Conservation (phyloP, 2,113 vertebrate species). For the Microcebus ravelobensis region DNA sequence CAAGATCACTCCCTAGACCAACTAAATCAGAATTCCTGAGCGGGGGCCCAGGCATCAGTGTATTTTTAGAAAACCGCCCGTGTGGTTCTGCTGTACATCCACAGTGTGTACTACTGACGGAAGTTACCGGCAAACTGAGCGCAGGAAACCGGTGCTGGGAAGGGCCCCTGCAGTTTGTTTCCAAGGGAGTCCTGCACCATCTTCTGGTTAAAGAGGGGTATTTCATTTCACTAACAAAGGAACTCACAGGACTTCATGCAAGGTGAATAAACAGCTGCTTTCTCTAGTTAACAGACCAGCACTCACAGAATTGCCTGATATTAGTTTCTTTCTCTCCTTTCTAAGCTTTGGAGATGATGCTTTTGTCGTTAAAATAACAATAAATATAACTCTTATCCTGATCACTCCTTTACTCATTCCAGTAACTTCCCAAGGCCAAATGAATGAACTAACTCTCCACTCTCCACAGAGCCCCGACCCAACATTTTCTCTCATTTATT, state of each 20-base stretch:
- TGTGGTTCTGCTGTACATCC: neutral
- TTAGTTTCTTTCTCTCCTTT: neutral
- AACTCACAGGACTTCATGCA: neutral
- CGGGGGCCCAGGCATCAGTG: neutral
- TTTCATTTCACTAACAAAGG: neutral
- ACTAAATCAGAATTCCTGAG: neutral
- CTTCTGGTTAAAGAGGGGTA: conserved; percentile 40
- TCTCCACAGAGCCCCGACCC: neutral
- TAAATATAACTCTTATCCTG: rapidly evolving
- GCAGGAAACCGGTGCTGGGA: rapidly evolving
- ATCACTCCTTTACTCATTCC: too few species aligned
- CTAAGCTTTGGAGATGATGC: neutral
- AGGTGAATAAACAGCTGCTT: neutral
- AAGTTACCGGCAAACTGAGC: neutral
- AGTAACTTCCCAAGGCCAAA: rapidly evolving
- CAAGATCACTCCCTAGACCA: neutral
- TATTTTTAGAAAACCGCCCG: neutral
- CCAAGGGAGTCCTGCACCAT: conserved; percentile 5
- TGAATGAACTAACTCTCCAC: neutral
- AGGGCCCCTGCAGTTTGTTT: neutral
- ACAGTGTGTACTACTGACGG: rapidly evolving
- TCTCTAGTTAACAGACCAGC: neutral
- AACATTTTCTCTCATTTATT: neutral
- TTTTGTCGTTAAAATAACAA: neutral
- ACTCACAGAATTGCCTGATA: rapidly evolving